Evolutionary conservation across 2,113 vertebrate species (phyloP).

Genomic region (Ageneiosus marmoratus): DNA sequence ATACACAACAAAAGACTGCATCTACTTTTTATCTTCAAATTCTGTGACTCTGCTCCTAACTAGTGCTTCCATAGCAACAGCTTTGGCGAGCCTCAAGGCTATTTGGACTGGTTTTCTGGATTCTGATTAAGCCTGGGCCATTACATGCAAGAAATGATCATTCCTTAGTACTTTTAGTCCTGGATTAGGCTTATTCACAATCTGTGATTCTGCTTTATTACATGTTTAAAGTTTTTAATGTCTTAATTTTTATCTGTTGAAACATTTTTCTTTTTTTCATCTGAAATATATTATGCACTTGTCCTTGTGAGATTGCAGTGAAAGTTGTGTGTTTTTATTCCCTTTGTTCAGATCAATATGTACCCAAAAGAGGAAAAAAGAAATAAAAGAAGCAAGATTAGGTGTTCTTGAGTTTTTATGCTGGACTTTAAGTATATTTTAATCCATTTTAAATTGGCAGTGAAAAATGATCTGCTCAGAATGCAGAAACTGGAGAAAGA

Average conservation of each 20-base stretch:
- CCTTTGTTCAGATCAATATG: slow-evolving; percentile 60
- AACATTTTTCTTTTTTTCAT: slow-evolving; percentile 13
- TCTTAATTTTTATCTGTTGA: neutral
- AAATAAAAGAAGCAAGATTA: slow-evolving; percentile 10
- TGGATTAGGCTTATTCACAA: neutral
- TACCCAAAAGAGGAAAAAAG: slow-evolving; percentile 62
- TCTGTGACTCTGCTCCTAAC: slow-evolving; percentile 24
- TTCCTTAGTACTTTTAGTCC: neutral
- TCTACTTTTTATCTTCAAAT: slow-evolving; percentile 48
- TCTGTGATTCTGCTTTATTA: neutral
- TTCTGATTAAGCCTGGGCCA: slow-evolving; percentile 12
- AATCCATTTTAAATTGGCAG: neutral
- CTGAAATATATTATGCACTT: slow-evolving; percentile 44
- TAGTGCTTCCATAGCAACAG: slow-evolving; percentile 43
- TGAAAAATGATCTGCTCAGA: neutral
- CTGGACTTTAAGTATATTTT: neutral
- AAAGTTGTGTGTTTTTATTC: slow-evolving; percentile 53
- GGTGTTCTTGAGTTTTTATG: neutral
- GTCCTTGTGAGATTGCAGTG: slow-evolving; percentile 58
- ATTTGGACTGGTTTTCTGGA: slow-evolving; percentile 18
- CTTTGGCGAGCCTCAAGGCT: slow-evolving; percentile 29
- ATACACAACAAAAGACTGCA: slow-evolving; percentile 43
- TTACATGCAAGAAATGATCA: slow-evolving; percentile 1
- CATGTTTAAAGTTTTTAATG: neutral
- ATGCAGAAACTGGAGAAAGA: neutral